phyloP scores from a whole-genome alignment of 2,797 vertebrate genomes.

The Nyctibius grandis region DNA sequence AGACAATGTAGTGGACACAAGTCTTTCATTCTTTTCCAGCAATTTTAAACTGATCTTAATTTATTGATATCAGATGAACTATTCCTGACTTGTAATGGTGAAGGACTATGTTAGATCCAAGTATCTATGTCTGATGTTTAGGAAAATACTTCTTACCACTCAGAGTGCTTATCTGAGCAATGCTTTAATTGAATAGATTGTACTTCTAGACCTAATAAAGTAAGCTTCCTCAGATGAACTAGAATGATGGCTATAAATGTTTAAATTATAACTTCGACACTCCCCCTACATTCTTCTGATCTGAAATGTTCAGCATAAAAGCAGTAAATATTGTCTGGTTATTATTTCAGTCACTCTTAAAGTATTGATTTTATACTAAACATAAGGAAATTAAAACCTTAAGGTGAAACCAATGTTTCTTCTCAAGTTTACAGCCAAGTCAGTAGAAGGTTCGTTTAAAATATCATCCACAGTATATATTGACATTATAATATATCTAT shows the following conservation, averaged over 20 bases:
- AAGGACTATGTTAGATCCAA: not conserved
- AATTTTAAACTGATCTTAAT: not conserved
- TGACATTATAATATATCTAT: slow-evolving; percentile 54
- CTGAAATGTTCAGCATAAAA: slow-evolving; percentile 47
- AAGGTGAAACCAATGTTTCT: slow-evolving; percentile 64
- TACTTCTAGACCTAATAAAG: slow-evolving; percentile 21
- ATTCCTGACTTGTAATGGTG: not conserved
- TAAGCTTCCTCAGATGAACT: slow-evolving; percentile 13
- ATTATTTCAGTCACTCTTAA: slow-evolving; percentile 62
- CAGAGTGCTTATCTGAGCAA: not conserved
- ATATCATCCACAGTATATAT: slow-evolving; percentile 32
- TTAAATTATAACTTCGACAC: slow-evolving; percentile 47
- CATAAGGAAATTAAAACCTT: slow-evolving; percentile 62
- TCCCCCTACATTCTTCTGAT: slow-evolving; percentile 14
- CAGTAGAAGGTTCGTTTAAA: slow-evolving; percentile 56
- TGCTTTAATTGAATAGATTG: slow-evolving; percentile 35
- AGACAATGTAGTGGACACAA: not conserved
- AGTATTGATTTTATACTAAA: slow-evolving; percentile 68
- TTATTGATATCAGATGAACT: not conserved
- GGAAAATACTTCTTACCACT: not conserved
- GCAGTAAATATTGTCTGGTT: slow-evolving; percentile 57
- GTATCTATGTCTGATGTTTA: not conserved
- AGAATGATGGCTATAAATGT: slow-evolving; percentile 42
- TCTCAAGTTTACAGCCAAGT: slow-evolving; percentile 59
- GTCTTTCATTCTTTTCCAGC: slow-evolving; percentile 10